Base-by-base conservation (phyloP, 2,113 vertebrate genomes). In the Otus sunia region DNA sequence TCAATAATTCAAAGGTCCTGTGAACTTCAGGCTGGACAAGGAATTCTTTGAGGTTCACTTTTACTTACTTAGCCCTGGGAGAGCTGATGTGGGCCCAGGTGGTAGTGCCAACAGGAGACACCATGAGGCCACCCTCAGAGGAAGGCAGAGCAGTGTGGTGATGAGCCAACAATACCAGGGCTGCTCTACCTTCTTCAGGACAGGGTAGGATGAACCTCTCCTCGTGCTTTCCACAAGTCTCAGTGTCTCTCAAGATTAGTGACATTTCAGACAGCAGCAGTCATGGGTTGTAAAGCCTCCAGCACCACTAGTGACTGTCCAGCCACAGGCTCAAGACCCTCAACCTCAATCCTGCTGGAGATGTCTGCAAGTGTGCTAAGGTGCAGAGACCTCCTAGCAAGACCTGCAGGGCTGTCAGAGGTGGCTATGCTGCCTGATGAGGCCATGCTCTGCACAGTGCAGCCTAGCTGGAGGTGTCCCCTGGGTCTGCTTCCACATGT, bases 401-500 rank as follows among this genome's bases (percentile, higher is more conserved):
- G 58, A 34, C 16, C 55, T 43, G 47, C 34, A 59, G 82, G 47
- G 43, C 27, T 14, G 15, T 32, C 23, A 36, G 68, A 37, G 7
- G 37, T 11, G 36, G 16, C 18, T 8, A 3, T 1, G 2, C 14
- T 72, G 58, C 39, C 17, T 3, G 4, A 2, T 3, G 3, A 20
- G 27, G 36, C 27, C 1, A 1, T 47, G n/a, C 23, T 73, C 21
- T 32, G 53, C 20, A 49, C 27, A 3, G 9, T 15, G 11, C 69
- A 36, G 19, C 36, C 20, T 9, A 5, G 34, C 64, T 67, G 22
- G 36, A 27, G 34, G 5, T 58, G 13, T 52, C 34, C 55, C 12
- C 41, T 52, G 14, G 6, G 10, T 34, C 60, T 68, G 36, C 32
- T 74, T 23, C 53, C 49, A 29, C 36, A 41, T 4, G 4, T 15